Evolutionary conservation across 2,797 vertebrate genomes (phyloP).

Genomic region (Capromys pilorides): DNA sequence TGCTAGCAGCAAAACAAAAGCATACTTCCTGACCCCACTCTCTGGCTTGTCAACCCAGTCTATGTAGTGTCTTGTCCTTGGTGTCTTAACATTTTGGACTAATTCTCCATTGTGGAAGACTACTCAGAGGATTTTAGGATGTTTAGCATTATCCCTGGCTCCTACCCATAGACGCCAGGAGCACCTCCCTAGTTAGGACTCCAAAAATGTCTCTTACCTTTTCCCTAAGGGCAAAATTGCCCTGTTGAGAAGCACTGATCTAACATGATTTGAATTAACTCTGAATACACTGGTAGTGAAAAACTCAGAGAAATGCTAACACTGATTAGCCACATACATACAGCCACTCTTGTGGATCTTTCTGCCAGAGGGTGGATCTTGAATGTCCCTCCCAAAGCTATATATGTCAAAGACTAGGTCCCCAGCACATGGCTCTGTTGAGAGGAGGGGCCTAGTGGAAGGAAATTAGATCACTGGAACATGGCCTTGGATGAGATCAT

Average conservation of each 20-base stretch:
- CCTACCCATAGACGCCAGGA: not conserved
- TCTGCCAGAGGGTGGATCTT: not conserved
- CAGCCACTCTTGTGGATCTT: not conserved
- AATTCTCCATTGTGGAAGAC: not conserved
- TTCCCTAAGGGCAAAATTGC: not conserved
- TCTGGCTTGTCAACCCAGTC: not conserved
- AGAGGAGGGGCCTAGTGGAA: not conserved
- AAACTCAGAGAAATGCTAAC: not conserved
- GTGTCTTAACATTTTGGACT: no score
- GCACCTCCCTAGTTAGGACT: not conserved
- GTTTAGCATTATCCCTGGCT: not conserved
- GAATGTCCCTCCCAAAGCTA: not conserved
- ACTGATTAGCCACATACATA: not conserved
- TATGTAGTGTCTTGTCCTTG: not conserved
- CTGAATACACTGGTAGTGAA: not conserved
- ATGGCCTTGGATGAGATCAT: not conserved
- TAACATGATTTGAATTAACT: not conserved
- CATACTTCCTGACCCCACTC: not conserved
- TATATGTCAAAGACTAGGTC: no score
- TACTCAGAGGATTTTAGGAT: not conserved
- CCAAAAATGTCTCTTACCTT: not conserved
- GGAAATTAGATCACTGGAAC: not conserved
- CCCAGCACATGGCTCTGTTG: not conserved
- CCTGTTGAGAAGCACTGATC: not conserved
- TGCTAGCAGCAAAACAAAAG: slow-evolving; percentile 7